Conservation (phyloP, 1,140 invertebrate species). For the Euwallacea fornicatus region DNA sequence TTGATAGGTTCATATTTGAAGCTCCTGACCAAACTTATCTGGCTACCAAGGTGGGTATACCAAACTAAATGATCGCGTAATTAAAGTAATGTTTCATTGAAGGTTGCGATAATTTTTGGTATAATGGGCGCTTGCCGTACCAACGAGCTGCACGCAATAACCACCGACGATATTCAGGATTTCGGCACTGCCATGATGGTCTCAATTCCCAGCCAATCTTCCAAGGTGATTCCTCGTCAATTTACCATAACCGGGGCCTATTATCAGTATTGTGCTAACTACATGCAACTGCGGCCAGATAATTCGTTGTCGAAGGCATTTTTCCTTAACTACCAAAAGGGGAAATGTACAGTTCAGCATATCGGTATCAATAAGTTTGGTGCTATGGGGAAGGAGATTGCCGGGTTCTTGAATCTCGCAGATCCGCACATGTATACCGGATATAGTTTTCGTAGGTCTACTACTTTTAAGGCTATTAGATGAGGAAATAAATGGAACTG, state of each 20-base stretch:
- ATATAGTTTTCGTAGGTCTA: constrained; percentile 41
- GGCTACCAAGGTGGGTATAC: constrained; percentile 34
- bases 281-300: not conserved
- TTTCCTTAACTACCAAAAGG: constrained; percentile 44
- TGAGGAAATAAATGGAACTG: too few species aligned
- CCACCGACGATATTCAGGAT: constrained; percentile 25
- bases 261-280: constrained; percentile 8
- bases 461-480: too few species aligned
- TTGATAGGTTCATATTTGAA: constrained; percentile 31
- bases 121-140: constrained; percentile 3
- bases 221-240: constrained; percentile 17
- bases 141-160: constrained; percentile 23
- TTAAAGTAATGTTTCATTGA: not conserved
- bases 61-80: not conserved
- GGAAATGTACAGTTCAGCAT: constrained; percentile 45
- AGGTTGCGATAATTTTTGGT: constrained; percentile 38
- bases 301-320: not conserved
- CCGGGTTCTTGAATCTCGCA: constrained; percentile 42
- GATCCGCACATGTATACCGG: constrained; percentile 47
- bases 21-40: constrained; percentile 39
- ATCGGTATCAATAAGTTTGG: constrained; percentile 47
- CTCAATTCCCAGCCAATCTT: constrained; percentile 18
- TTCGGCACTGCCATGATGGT: constrained; percentile 13
- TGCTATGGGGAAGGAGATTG: constrained; percentile 45
- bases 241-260: constrained; percentile 28